Evolutionary conservation across 2,797 vertebrate genomes (phyloP).

Genomic region (Avahi laniger): DNA sequence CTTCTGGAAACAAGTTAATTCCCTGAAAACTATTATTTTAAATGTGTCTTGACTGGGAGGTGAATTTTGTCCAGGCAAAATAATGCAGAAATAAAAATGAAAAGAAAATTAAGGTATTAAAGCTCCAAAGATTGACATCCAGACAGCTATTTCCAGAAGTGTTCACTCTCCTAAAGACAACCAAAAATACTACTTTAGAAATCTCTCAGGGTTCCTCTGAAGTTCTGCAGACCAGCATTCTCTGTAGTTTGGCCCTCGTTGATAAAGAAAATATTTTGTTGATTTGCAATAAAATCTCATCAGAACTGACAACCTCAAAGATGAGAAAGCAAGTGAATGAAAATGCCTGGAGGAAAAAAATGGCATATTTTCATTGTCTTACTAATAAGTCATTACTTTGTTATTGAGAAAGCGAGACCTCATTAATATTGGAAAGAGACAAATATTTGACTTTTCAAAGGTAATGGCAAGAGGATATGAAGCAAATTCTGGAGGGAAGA

Average conservation of each 20-base stretch:
- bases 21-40: conserved; percentile 47
- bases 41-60: conserved; percentile 44
- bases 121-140: neutral
- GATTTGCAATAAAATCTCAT: neutral
- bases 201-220: neutral
- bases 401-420: neutral
- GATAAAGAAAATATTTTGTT: conserved; percentile 16
- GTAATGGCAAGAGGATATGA: neutral
- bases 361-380: neutral
- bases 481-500: neutral
- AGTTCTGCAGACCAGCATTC: neutral
- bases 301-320: neutral
- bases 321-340: neutral
- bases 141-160: neutral
- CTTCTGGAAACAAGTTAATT: conserved; percentile 30
- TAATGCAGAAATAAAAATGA: conserved; percentile 41
- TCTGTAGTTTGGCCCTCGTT: neutral
- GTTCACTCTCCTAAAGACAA: neutral
- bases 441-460: neutral
- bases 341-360: neutral
- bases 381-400: neutral
- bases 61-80: conserved; percentile 51
- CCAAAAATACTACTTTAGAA: neutral
- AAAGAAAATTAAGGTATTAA: conserved; percentile 59
- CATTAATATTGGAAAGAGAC: neutral